Evolutionary conservation across 1,140 invertebrate genomes (phyloP).

Genomic region (Alviniconcha marisindica): DNA sequence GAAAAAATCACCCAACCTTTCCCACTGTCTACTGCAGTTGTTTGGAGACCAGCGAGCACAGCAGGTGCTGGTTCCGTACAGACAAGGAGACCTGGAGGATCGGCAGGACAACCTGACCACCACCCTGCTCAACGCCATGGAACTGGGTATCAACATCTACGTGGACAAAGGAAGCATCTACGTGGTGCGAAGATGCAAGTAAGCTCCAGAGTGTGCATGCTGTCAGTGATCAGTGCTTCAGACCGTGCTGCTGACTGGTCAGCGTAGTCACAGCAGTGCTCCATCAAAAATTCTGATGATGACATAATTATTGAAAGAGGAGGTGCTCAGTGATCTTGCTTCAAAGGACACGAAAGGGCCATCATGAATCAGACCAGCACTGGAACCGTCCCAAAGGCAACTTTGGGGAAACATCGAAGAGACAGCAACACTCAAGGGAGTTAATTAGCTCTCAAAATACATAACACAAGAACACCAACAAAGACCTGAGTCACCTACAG

Average conservation of each 20-base stretch:
- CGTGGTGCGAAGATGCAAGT: conserved; percentile 33
- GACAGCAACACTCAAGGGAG: too few species aligned
- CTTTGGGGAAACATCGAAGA: background rate
- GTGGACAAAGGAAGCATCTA: conserved; percentile 6
- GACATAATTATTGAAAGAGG: background rate
- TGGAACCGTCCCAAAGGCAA: too few species aligned
- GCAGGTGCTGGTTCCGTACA: conserved; percentile 25
- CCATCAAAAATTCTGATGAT: too few species aligned
- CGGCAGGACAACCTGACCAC: conserved; percentile 25
- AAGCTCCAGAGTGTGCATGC: background rate
- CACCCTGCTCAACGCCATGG: conserved; percentile 25
- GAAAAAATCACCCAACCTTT: too few species aligned
- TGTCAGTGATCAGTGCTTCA: too few species aligned
- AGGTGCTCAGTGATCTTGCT: background rate
- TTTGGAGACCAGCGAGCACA: conserved; percentile 20
- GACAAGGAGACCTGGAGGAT: background rate
- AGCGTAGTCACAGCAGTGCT: too few species aligned
- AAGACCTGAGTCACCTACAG: conserved; percentile 51
- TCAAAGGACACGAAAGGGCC: too few species aligned
- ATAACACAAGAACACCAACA: too few species aligned
- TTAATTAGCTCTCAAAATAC: too few species aligned
- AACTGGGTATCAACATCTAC: conserved; percentile 28
- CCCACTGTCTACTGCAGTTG: background rate
- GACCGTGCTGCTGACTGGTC: too few species aligned
- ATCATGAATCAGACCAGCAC: too few species aligned